Base-by-base conservation (phyloP, 2,888 invertebrate species). In the Melolontha melolontha region DNA sequence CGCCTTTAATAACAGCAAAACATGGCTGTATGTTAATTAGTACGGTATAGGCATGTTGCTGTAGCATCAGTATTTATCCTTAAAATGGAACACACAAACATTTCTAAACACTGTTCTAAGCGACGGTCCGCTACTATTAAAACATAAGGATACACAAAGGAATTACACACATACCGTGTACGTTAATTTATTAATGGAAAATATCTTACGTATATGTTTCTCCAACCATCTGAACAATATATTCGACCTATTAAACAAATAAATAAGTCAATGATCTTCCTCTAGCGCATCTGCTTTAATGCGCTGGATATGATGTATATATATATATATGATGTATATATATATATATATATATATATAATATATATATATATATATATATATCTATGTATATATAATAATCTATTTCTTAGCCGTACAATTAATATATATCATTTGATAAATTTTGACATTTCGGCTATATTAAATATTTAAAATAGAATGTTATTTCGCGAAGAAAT, bases 101-200 rank as follows among this genome's bases (percentile, higher is more conserved):
- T 34, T 34, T 34, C 6, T 34, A 34, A 34, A 6, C 34, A 34
- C 34, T 52, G 14, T 52, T 7, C 51, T n/a, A 27, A 14, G 27
- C 29, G 7, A 49, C 14, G 29, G 51, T 12, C 34, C 14, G 12
- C 14, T 14, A 34, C 59, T 68, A 70, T 70, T 70, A 68, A 66
- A 68, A 66, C 66, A 22, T 47, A 50, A 68, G 50, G 52, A 68
- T 57, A 1, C 68, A 68, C 68, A 70, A 70, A 70, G 66, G 68
- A 66, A 64, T 65, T 54, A 68, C 2, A 22, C 49, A n/a, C 1
- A 49, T 17, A 49, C 49, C 22, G 22, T 11, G n/a, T 11, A 17
- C 10, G 22, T 11, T 49, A 49, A 49, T 17, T 17, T 11, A 57
- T 57, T 57, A 57, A 42, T 27, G 44, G 42, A 44, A 57, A 42